Percentiles rank a stretch among this genome's conserved stretches.
phyloP scores from a whole-genome alignment of 53 echinoderm and acorn worm genomes.

The Astropecten irregularis region DNA sequence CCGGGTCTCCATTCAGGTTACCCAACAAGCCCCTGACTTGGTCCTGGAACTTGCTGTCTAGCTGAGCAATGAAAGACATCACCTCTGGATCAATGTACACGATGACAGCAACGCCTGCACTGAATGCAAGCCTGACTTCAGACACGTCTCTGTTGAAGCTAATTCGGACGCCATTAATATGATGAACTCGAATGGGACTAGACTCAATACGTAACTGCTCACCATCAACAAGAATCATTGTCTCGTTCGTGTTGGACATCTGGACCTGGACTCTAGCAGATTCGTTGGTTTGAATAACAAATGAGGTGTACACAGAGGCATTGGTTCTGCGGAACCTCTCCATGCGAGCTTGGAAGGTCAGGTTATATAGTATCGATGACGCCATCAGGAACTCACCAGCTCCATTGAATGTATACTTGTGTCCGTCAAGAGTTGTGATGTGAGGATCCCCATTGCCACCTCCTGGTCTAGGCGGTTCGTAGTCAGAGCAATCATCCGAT shows the following conservation, averaged over 20 bases:
- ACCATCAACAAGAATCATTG: conserved; percentile 38
- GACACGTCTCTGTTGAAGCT: conserved; percentile 19
- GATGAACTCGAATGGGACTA: conserved; percentile 7
- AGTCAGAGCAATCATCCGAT: conserved; percentile 60
- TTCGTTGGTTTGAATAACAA: conserved; percentile 42
- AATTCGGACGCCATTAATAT: conserved; percentile 12
- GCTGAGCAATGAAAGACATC: conserved; percentile 66
- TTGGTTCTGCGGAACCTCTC: conserved; percentile 29
- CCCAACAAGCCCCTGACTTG: conserved; percentile 46
- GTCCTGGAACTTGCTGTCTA: conserved; percentile 30
- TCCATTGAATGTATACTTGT: conserved; percentile 58
- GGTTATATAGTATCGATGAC: conserved; percentile 11
- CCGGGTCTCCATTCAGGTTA: conserved; percentile 56
- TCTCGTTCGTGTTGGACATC: conserved; percentile 38
- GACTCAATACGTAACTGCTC: not conserved
- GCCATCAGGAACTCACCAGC: conserved; percentile 61
- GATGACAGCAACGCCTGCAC: not conserved
- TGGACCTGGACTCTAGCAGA: conserved; percentile 55
- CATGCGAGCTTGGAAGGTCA: conserved; percentile 58
- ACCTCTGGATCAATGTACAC: conserved; percentile 21
- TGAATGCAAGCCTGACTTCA: not conserved
- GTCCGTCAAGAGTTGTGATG: conserved; percentile 52
- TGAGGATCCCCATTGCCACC: conserved; percentile 60
- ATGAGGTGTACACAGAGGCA: conserved; percentile 2
- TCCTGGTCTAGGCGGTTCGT: conserved; percentile 41